These are phyloP conservation scores for Laupala kohalensis DNA, from an alignment of 1,140 invertebrate species.

Conservation along the genomic window DNA sequence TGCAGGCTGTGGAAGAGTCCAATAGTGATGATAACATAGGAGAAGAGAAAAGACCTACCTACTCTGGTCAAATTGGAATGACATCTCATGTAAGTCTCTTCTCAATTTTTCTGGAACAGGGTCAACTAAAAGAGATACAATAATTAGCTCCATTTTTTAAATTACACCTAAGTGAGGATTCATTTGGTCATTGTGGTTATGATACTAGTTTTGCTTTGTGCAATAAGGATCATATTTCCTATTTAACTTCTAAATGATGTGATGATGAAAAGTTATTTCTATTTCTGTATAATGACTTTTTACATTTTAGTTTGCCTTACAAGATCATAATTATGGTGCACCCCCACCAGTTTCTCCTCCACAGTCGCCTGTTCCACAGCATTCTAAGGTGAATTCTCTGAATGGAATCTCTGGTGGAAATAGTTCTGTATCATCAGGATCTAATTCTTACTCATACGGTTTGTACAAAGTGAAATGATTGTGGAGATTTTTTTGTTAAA, in stretches of 20 bases:
- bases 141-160: too few species aligned
- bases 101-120: too few species aligned
- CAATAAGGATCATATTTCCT: too few species aligned
- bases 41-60: not conserved
- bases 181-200: too few species aligned
- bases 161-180: too few species aligned
- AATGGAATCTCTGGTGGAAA: not conserved
- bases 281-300: too few species aligned
- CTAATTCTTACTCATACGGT: not conserved
- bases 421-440: not conserved
- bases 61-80: not conserved
- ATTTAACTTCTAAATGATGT: too few species aligned
- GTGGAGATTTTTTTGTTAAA: constrained; percentile 7
- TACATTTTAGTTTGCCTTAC: constrained; percentile 49
- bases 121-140: too few species aligned
- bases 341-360: constrained; percentile 48
- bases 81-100: not conserved
- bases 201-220: too few species aligned
- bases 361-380: constrained; percentile 30
- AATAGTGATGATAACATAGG: constrained; percentile 1
- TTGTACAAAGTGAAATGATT: not conserved
- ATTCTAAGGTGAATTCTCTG: not conserved
- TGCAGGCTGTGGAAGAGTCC: not conserved
- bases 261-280: too few species aligned
- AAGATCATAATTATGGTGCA: constrained; percentile 71